Conservation (phyloP, 2,888 invertebrate genomes). For the Galerucella calmariensis region DNA sequence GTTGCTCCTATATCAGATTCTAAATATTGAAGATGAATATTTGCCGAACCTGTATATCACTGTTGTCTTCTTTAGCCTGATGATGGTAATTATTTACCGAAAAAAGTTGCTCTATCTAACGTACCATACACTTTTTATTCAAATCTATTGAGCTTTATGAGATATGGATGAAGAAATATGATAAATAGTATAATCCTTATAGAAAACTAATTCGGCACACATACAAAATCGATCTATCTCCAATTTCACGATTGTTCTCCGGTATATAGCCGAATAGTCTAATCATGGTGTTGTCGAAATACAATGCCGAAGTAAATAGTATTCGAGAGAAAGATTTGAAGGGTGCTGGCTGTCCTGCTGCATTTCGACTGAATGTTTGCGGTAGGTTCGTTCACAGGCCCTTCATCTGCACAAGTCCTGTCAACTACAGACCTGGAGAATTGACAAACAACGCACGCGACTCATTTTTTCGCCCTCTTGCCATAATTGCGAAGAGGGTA, state of each 20-base stretch:
- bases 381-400: slow-evolving; percentile 47
- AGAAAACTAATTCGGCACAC: too few relatives aligned
- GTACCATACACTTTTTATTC: too few relatives aligned
- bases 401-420: slow-evolving; percentile 45
- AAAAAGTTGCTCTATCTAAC: too few relatives aligned
- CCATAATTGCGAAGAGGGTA: slow-evolving; percentile 18
- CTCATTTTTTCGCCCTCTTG: slow-evolving; percentile 35
- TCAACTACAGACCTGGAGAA: slow-evolving; percentile 39
- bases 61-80: too few relatives aligned
- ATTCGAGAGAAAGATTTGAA: slow-evolving; percentile 23
- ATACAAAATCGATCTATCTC: neutral
- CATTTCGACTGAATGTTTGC: slow-evolving; percentile 40
- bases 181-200: too few relatives aligned
- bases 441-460: slow-evolving; percentile 38
- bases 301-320: slow-evolving; percentile 18
- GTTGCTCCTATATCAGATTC: too few relatives aligned
- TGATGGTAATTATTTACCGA: too few relatives aligned
- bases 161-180: too few relatives aligned
- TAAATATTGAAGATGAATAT: too few relatives aligned
- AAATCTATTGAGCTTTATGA: too few relatives aligned
- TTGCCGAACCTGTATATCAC: too few relatives aligned
- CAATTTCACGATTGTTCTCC: neutral
- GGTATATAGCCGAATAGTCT: neutral
- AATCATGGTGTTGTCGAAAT: slow-evolving; percentile 8
- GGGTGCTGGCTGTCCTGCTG: slow-evolving; percentile 36